These are phyloP conservation scores for Chiloscyllium plagiosum DNA, from an alignment of 2,113 vertebrate species.

Conservation along the genomic window DNA sequence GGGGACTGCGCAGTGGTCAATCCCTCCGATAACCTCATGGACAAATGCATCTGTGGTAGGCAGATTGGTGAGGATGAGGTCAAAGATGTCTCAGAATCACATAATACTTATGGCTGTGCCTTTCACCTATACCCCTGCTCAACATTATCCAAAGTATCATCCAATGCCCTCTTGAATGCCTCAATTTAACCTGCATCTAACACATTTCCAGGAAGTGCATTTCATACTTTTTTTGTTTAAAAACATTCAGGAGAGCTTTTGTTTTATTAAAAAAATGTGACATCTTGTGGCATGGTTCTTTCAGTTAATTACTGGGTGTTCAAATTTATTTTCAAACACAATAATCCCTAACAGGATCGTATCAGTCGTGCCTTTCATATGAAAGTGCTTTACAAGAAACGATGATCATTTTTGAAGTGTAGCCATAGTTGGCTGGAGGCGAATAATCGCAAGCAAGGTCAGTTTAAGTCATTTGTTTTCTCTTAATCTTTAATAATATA, in stretches of 20 bases:
- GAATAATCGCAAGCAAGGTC: not conserved
- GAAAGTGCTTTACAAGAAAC: not conserved
- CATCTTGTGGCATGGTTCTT: not conserved
- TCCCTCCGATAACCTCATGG: too few species aligned
- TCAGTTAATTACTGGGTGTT: not conserved
- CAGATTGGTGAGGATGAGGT: too few species aligned
- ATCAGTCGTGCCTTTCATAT: not conserved
- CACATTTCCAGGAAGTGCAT: too few species aligned
- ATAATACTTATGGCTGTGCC: too few species aligned
- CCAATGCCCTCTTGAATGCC: too few species aligned
- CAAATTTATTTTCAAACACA: not conserved
- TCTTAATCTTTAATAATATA: not conserved
- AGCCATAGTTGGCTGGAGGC: not conserved
- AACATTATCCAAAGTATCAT: too few species aligned
- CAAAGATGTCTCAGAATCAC: too few species aligned
- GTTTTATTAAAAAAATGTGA: not conserved
- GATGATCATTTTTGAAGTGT: not conserved
- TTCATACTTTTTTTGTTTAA: not conserved
- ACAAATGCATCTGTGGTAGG: too few species aligned
- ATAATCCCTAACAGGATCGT: not conserved
- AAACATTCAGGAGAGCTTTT: not conserved
- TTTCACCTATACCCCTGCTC: too few species aligned
- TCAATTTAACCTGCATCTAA: too few species aligned
- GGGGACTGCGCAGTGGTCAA: too few species aligned
- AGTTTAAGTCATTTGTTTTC: not conserved